Base-by-base conservation (phyloP, 2,113 vertebrate genomes). In the Cinclus mexicanus region DNA sequence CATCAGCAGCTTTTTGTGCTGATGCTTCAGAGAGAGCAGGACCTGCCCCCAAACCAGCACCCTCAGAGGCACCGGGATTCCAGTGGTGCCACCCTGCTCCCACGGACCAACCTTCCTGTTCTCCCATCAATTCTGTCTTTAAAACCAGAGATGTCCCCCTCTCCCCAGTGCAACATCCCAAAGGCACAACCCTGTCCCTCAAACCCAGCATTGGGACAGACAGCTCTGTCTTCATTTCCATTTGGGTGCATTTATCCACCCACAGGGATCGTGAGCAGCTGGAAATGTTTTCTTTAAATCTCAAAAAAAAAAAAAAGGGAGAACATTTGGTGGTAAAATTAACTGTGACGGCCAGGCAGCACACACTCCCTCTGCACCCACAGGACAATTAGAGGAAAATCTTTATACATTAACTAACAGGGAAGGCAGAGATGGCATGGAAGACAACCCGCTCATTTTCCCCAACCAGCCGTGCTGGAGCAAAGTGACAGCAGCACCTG, bases 321-420 rank as follows among this genome's bases (percentile, higher is more conserved):
- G 39, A 29, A 84, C 61, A 55, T 57, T 87, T 60, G 59, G 61
- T 83, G 80, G 31, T 26, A 87, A 96, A 95, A 93, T 92, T 59
- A 87, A 91, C 60, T 53, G 59, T 76, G 85, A 83, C 0, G 7
- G 81, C 80, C 88, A 82, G 74, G 50, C 41, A 81, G 53, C 90
- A 87, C 90, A 89, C 12, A 31, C 23, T 87, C 60, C 78, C 61
- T 78, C 75, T 49, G 77, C 81, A 93, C 84, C 81, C 84, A 57
- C 84, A 82, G 77, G 52, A 75, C 50, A 49, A 91, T 83, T 75
- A 94, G 44, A 86, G 78, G 52, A 79, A 96, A 93, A 92, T 75
- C 86, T 88, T 93, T 90, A 90, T 4, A 8, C 63, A 17, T 86
- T 91, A 94, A 78, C 60, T n/a, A 78, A 64, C 18, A 3, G 0